Evolutionary conservation across 2,888 invertebrate species (phyloP), one percentile per base, ranked within the genome.

Genomic region (Agrotis ipsilon): DNA sequence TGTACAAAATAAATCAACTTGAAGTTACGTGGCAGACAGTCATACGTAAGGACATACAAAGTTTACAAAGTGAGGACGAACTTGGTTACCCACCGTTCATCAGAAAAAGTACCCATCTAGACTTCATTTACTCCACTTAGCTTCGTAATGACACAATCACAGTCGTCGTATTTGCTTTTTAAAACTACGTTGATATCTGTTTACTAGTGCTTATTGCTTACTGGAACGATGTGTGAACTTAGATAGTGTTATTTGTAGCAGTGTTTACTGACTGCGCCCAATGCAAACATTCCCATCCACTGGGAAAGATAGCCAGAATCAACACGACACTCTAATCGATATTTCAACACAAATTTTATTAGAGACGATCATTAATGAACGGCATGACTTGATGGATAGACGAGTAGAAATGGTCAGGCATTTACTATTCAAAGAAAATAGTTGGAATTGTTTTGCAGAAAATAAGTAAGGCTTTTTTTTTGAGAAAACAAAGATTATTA

Each of bases 191-290:
- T 18, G 68, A 45, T 80, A 67, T 57, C 67, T 80, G 63, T 62
- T 63, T 64, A 58, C 24, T 49, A 55, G 61, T 66, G n/a, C 46
- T 65, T 69, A 82, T 68, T 75, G 73, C 43, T 71, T 72, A 80
- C 67, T 73, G 49, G 48, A 73, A 27, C 65, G 39, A 76, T 76
- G 68, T 81, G 74, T 68, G 74, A 83, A 78, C 52, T 69, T 68
- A 76, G 72, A 76, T 85, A 80, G 51, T 81, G 67, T 60, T 86
- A 72, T 82, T 72, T 75, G 74, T 80, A 65, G 75, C 76, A 68
- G 76, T 92, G 87, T 92, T 92, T 92, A 88, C 86, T 64, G 86
- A 84, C 89, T 90, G 87, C 92, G 86, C 91, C 91, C 89, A 91
- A 81, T 67, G 81, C 85, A 92, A 91, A 93, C 89, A 91, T 91